These are phyloP conservation scores for Erpobdella octoculata DNA, from an alignment of 2,888 invertebrate species.

Conservation along the genomic window DNA sequence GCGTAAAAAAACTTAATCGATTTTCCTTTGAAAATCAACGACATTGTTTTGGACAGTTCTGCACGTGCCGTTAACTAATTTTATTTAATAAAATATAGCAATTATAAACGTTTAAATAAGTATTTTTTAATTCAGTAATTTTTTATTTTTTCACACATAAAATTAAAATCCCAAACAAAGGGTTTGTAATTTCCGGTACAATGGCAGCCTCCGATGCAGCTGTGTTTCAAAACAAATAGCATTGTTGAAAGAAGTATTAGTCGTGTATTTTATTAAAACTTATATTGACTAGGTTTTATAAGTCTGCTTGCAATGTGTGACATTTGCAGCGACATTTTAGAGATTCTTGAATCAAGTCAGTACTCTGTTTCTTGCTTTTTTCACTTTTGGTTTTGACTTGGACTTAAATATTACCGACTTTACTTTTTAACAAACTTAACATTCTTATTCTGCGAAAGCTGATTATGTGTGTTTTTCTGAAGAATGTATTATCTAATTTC, in stretches of 20 bases:
- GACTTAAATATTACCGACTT: no score
- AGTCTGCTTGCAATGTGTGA: slow-evolving; percentile 69
- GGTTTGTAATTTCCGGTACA: background rate
- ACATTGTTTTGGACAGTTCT: no score
- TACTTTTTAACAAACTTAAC: no score
- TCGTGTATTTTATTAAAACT: background rate
- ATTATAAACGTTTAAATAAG: background rate
- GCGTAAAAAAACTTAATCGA: no score
- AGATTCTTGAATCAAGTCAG: slow-evolving; percentile 78
- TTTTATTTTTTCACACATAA: slow-evolving; percentile 6
- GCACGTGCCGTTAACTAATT: no score
- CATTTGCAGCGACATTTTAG: slow-evolving; percentile 85
- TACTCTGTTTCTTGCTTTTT: slow-evolving; percentile 23
- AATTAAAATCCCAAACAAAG: slow-evolving; percentile 6
- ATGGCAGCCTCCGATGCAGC: background rate
- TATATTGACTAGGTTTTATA: background rate
- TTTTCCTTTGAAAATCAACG: no score
- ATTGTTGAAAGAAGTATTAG: background rate
- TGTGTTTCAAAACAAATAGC: slow-evolving; percentile 10
- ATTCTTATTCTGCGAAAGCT: no score
- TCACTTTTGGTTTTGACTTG: background rate
- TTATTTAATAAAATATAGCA: no score
- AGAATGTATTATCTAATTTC: no score
- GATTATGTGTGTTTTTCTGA: no score
- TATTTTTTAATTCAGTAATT: background rate